A percentile compares a stretch with the other conserved stretches of the same genome.
Evolutionary conservation across 2,888 invertebrate genomes (phyloP).

Genomic region (Plutella xylostella): DNA sequence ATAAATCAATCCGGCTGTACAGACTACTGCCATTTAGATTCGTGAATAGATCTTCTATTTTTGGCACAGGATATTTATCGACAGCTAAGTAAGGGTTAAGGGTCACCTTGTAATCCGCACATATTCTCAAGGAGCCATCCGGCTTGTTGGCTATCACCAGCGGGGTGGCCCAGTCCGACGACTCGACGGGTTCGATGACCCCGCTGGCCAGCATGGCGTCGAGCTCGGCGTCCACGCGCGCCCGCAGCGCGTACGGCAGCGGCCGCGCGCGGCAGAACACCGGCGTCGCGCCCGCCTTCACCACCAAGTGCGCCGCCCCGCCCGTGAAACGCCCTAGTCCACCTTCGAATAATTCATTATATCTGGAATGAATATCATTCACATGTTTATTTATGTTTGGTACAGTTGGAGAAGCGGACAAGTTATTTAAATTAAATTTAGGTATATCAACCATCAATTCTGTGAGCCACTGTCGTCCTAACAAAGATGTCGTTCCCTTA

Average conservation of each 20-base stretch:
- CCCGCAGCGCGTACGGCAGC: not conserved
- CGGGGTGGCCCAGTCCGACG: slow-evolving; percentile 1
- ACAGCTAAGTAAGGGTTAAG: not conserved
- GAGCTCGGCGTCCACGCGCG: not conserved
- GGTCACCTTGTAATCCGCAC: slow-evolving; percentile 1
- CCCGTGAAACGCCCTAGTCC: too few species aligned
- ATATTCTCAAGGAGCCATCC: not conserved
- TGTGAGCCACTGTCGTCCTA: not conserved
- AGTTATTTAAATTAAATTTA: not conserved
- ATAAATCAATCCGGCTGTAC: not conserved
- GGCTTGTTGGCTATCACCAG: not conserved
- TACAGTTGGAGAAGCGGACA: not conserved
- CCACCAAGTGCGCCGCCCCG: too few species aligned
- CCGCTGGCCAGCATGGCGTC: not conserved
- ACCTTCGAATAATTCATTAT: not conserved
- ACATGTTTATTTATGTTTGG: not conserved
- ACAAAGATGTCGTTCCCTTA: not conserved
- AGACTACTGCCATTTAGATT: not conserved
- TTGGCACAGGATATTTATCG: not conserved
- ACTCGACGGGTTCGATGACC: not conserved
- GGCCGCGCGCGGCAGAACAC: too few species aligned
- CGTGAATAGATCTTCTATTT: not conserved
- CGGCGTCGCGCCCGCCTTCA: too few species aligned
- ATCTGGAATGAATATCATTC: not conserved
- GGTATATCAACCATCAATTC: not conserved